Conservation (phyloP, 2,113 vertebrate genomes). For the Blennius ocellaris region DNA sequence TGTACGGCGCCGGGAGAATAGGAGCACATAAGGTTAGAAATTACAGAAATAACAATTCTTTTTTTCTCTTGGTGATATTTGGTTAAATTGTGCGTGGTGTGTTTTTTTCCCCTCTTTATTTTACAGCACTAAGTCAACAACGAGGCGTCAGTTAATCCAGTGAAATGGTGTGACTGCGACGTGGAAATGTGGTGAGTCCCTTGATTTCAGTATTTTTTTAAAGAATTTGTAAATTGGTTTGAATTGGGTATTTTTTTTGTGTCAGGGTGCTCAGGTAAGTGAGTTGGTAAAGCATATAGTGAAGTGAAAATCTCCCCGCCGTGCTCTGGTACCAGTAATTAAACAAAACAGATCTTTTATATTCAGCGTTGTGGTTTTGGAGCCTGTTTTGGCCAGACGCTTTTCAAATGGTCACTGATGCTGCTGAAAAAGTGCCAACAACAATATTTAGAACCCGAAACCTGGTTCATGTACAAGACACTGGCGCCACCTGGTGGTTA, state of each 20-base stretch:
- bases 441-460: no score
- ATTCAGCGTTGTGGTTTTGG: neutral
- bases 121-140: neutral
- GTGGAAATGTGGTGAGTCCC: neutral
- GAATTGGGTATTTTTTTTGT: no score
- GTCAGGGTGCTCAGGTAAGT: neutral
- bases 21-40: neutral
- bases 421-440: neutral
- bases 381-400: neutral
- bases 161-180: neutral
- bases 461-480: neutral
- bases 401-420: conserved; percentile 11
- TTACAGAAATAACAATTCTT: neutral
- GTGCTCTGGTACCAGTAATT: no score
- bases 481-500: conserved; percentile 61
- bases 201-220: neutral
- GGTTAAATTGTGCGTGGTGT: neutral
- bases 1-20: neutral
- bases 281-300: neutral
- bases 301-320: fast-evolving
- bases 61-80: neutral
- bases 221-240: neutral
- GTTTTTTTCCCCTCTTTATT: neutral
- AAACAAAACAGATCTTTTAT: neutral
- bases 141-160: conserved; percentile 3